These are phyloP conservation scores for Meloidogyne floridensis DNA, from an alignment of 1,140 invertebrate genomes.

Conservation along the genomic window DNA sequence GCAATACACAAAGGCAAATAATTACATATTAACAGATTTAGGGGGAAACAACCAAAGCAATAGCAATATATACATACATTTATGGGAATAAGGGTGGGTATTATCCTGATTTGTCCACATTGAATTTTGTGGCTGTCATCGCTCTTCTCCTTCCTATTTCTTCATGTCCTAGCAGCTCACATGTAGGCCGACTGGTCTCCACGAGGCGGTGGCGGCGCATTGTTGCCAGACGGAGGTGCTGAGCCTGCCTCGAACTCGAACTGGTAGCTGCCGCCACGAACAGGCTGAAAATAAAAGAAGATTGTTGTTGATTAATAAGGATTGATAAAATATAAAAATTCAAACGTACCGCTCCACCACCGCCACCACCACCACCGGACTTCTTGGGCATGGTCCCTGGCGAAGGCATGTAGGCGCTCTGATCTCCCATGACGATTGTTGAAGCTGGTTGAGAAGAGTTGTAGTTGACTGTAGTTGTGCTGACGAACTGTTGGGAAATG, in stretches of 20 bases:
- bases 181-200: conserved; percentile 5
- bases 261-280: background rate
- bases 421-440: no score
- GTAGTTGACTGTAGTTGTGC: no score
- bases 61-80: conserved; percentile 3
- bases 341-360: background rate
- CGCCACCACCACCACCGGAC: no score
- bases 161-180: background rate
- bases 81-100: background rate
- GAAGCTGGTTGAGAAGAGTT: no score
- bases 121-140: background rate
- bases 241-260: background rate
- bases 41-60: conserved; percentile 5
- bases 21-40: background rate
- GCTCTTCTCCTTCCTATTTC: conserved; percentile 1
- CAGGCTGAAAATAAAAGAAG: background rate
- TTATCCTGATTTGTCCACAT: background rate
- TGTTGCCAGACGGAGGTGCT: background rate
- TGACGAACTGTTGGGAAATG: no score
- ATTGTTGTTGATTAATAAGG: background rate
- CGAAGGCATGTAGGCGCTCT: no score
- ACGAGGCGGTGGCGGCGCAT: background rate
- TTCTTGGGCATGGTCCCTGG: no score
- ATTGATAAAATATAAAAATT: background rate
- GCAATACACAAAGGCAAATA: background rate